Percentiles rank a stretch among this genome's conserved stretches.
Conservation (phyloP, 2,888 invertebrate species). For the Eucera pruinosa region DNA sequence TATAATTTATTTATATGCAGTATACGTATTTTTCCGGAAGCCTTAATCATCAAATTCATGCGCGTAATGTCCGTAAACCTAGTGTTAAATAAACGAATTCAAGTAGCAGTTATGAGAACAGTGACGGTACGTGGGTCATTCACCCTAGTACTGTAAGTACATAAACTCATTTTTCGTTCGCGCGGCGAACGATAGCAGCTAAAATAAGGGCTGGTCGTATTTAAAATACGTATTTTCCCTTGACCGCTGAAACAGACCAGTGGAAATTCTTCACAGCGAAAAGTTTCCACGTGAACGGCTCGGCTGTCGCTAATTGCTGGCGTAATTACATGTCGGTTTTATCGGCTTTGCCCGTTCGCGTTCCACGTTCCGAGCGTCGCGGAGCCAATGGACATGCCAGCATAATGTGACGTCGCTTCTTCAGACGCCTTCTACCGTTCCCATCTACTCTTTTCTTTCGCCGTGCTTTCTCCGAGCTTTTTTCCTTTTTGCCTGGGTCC, state of each 20-base stretch:
- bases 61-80: too few relatives aligned
- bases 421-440: conserved; percentile 6
- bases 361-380: conserved; percentile 12
- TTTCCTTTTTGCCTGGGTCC: background rate
- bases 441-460: conserved; percentile 10
- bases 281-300: conserved; percentile 27
- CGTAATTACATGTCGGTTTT: conserved; percentile 44
- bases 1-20: too few relatives aligned
- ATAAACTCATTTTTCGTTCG: conserved; percentile 34
- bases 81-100: too few relatives aligned
- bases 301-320: conserved; percentile 38
- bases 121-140: too few relatives aligned
- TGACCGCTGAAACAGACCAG: background rate
- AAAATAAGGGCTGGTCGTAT: too few relatives aligned
- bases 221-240: conserved; percentile 19
- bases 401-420: background rate
- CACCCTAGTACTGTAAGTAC: too few relatives aligned
- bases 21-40: too few relatives aligned
- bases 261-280: conserved; percentile 26
- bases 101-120: too few relatives aligned
- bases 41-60: too few relatives aligned
- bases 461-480: background rate
- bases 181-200: background rate
- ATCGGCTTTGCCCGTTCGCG: conserved; percentile 21
- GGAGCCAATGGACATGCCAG: conserved; percentile 16